Base-by-base conservation (phyloP, 2,797 vertebrate species). In the Lepus townsendii region DNA sequence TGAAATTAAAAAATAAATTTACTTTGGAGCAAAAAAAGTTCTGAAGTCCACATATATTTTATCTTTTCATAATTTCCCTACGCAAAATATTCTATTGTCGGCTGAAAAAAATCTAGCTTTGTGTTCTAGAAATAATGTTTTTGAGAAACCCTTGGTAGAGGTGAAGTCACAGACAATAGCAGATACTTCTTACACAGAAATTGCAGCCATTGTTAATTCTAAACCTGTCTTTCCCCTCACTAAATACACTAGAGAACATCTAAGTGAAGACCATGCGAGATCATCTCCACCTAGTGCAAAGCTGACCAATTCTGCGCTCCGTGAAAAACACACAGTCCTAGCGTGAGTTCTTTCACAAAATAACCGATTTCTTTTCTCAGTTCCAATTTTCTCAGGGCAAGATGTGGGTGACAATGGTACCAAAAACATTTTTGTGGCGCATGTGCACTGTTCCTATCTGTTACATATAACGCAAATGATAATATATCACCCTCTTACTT, bases 151-250 rank as follows among this genome's bases (percentile, higher is more conserved):
- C 20, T 27, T 20, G 75, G 10, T 24, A 26, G 75, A 11, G 4
- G 4, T 87, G 26, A 89, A 88, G 79, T 0, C 13, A 94, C 5
- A 90, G 32, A 77, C 0, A 88, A 47, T 19, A 82, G 19, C 3
- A 27, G 6, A 75, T 14, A 9, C 4, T 0, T 14, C 3, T 5
- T 22, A 30, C 12, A n/a, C 17, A 87, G 82, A 91, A 89, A 78
- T 30, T 78, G 9, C 32, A 93, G 75, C 54, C 50, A 90, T 9
- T 35, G 24, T 54, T 71, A 63, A 84, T 62, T 90, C 38, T 47
- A 73, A 85, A 76, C 54, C 52, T 83, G 22, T 26, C 42, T 85
- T 91, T 83, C 82, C n/a, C 82, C 12, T 93, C 50, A 94, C 9
- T 52, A 76, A 86, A 87, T 72, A 62, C 8, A 77, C 22, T 65